Conservation (phyloP, 2,113 vertebrate species). For the Macrotis lagotis region DNA sequence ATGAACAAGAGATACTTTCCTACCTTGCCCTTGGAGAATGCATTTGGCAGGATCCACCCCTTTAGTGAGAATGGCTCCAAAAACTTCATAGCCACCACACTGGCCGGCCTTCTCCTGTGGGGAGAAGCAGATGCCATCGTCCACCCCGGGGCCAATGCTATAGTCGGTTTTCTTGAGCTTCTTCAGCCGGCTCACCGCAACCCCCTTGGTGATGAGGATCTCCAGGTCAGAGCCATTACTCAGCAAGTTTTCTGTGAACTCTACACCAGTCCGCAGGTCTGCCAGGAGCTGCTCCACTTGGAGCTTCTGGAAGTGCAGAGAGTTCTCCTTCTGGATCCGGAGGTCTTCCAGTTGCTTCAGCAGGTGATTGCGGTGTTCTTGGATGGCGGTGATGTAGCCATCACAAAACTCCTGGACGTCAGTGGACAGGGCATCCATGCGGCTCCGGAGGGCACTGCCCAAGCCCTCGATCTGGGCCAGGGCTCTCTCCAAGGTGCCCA, state of each 20-base stretch:
- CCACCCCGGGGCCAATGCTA: slow-evolving; percentile 67
- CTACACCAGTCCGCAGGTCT: slow-evolving; percentile 87
- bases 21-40: slow-evolving; percentile 91
- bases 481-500: slow-evolving; percentile 83
- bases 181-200: slow-evolving; percentile 87
- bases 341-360: slow-evolving; percentile 89
- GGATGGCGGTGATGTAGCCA: slow-evolving; percentile 87
- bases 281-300: slow-evolving; percentile 91
- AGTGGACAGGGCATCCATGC: slow-evolving; percentile 74
- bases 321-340: slow-evolving; percentile 86
- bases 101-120: slow-evolving; percentile 86
- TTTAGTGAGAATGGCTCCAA: slow-evolving; percentile 87
- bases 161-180: slow-evolving; percentile 82
- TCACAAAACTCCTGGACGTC: slow-evolving; percentile 87
- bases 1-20: slow-evolving; percentile 35
- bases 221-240: slow-evolving; percentile 87
- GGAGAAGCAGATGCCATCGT: slow-evolving; percentile 86
- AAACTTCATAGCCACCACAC: slow-evolving; percentile 88
- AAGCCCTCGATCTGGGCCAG: slow-evolving; percentile 83
- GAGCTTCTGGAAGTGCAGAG: slow-evolving; percentile 89
- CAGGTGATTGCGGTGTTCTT: slow-evolving; percentile 87
- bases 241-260: slow-evolving; percentile 90
- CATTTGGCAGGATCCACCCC: slow-evolving; percentile 89
- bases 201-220: slow-evolving; percentile 89
- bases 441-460: slow-evolving; percentile 77